Conservation (phyloP, 2,888 invertebrate genomes). For the Drosophila rellima region DNA sequence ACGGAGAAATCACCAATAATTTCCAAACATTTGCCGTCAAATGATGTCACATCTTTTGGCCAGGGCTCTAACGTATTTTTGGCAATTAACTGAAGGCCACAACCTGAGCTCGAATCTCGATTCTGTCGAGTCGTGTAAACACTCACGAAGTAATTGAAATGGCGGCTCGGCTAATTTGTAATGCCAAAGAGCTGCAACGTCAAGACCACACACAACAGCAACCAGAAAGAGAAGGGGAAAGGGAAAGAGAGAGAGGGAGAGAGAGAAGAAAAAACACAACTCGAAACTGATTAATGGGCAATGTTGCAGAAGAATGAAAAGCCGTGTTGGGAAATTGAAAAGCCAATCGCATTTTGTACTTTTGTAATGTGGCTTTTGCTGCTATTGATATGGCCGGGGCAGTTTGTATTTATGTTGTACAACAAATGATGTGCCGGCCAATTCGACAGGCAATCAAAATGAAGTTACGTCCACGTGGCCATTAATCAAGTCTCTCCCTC, state of each 20-base stretch:
- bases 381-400: constrained; percentile 54
- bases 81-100: constrained; percentile 30
- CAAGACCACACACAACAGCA: constrained; percentile 52
- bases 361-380: constrained; percentile 25
- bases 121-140: constrained; percentile 30
- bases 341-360: constrained; percentile 62
- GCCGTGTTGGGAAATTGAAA: constrained; percentile 66
- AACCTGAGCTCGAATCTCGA: constrained; percentile 17
- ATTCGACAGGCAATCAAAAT: constrained; percentile 79
- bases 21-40: constrained; percentile 25
- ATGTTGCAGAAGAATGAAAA: constrained; percentile 47
- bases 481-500: constrained; percentile 62
- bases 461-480: constrained; percentile 75
- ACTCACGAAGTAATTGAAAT: constrained; percentile 25
- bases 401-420: constrained; percentile 48
- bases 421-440: constrained; percentile 78
- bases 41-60: constrained; percentile 23
- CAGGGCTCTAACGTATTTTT: constrained; percentile 32
- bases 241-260: background rate
- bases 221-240: constrained; percentile 7
- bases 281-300: constrained; percentile 60
- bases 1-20: constrained; percentile 25
- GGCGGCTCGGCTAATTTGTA: constrained; percentile 41
- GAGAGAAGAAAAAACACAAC: constrained; percentile 14
- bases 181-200: constrained; percentile 43